phyloP scores from a whole-genome alignment of 2,113 vertebrate genomes.

The Tyto alba region DNA sequence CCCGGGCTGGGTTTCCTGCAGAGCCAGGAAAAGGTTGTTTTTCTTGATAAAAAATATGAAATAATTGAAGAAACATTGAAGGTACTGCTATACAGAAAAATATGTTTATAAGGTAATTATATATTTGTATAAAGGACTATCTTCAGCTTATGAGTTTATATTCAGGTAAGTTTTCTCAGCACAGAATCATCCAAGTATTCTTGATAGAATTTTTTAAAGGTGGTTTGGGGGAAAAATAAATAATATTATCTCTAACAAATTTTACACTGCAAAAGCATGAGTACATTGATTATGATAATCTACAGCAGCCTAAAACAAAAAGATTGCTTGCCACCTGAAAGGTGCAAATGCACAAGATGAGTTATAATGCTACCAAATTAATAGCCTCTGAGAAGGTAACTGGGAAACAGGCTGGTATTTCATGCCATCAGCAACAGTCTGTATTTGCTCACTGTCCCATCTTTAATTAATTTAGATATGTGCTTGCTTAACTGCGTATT shows the following conservation, averaged over 20 bases:
- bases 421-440: background rate
- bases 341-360: background rate
- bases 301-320: background rate
- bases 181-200: background rate
- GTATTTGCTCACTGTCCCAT: background rate
- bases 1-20: background rate
- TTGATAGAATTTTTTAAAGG: background rate
- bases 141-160: background rate
- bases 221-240: background rate
- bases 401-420: background rate
- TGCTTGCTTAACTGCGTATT: background rate
- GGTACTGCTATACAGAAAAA: background rate
- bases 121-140: background rate
- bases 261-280: background rate
- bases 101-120: background rate
- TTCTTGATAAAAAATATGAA: background rate
- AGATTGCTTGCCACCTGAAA: background rate
- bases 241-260: background rate
- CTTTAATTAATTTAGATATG: background rate
- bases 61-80: background rate
- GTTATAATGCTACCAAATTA: background rate
- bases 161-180: background rate
- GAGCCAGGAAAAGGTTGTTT: background rate
- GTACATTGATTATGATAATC: background rate
- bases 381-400: background rate